Conservation (phyloP, 2,113 vertebrate genomes). For the Heterotilapia buettikoferi region DNA sequence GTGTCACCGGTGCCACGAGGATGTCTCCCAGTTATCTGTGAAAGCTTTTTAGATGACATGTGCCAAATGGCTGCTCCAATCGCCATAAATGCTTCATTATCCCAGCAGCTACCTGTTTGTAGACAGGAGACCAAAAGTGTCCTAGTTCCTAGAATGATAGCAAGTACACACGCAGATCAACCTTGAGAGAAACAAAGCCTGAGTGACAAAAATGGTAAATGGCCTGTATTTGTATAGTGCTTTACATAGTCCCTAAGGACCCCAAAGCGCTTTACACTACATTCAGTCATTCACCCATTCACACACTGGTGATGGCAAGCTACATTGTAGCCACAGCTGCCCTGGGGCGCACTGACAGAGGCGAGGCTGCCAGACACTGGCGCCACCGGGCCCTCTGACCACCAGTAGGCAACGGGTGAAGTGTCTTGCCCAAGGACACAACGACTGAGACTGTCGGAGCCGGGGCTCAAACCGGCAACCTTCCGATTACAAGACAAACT, state of each 20-base stretch:
- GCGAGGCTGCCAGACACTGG: background rate
- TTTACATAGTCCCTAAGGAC: background rate
- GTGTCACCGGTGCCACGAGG: conserved; percentile 5
- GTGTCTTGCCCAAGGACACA: background rate
- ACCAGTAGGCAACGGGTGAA: background rate
- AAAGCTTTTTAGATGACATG: conserved; percentile 56
- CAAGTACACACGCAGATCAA: conserved; percentile 24
- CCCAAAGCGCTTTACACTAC: background rate
- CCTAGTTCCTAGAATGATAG: background rate
- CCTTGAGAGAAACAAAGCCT: conserved; percentile 36
- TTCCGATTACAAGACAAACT: background rate
- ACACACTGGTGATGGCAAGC: background rate
- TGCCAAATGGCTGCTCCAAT: conserved; percentile 55
- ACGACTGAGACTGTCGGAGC: background rate
- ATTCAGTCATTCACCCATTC: background rate
- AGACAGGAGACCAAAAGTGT: conserved; percentile 1
- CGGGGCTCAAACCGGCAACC: background rate
- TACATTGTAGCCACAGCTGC: background rate
- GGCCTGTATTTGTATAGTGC: background rate
- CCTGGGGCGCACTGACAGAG: background rate
- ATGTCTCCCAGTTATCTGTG: conserved; percentile 41
- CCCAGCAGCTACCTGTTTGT: background rate
- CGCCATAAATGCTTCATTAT: background rate
- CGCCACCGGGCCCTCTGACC: background rate
- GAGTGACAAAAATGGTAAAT: background rate